These are phyloP conservation scores for Lycocerus yunnanus DNA, from an alignment of 2,888 invertebrate genomes.

Conservation along the genomic window DNA sequence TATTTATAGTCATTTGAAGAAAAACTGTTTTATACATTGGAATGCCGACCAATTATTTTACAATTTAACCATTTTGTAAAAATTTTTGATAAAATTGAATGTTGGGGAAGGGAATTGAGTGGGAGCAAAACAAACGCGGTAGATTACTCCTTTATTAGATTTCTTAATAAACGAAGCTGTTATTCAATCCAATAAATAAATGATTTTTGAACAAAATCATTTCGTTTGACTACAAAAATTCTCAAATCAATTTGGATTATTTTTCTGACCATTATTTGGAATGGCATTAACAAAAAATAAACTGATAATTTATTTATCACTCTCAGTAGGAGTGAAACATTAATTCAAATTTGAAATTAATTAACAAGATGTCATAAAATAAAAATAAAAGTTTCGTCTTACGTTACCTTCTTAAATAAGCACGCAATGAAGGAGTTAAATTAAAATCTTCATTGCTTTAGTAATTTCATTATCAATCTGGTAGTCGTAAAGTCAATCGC, in stretches of 20 bases:
- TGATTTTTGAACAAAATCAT: not conserved
- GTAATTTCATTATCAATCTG: slow-evolving; percentile 40
- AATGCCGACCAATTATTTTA: not conserved
- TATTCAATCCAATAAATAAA: not conserved
- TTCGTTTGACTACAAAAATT: not conserved
- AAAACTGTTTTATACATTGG: not conserved
- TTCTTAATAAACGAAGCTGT: not conserved
- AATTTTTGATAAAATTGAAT: not conserved
- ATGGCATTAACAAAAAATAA: not conserved
- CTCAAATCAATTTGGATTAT: too few relatives aligned
- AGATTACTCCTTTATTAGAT: not conserved
- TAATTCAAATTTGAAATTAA: not conserved
- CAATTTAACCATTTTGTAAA: not conserved
- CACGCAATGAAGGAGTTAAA: slow-evolving; percentile 39
- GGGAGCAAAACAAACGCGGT: not conserved
- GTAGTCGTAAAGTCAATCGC: slow-evolving; percentile 33
- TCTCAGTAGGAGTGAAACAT: not conserved
- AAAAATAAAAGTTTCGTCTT: not conserved
- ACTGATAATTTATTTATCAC: not conserved
- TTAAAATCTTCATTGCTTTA: slow-evolving; percentile 42
- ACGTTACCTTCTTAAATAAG: slow-evolving; percentile 31
- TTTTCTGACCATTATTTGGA: too few relatives aligned
- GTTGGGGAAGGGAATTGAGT: not conserved
- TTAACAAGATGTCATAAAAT: not conserved
- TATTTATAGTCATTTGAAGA: not conserved